These are phyloP conservation scores for Synanthedon andrenaeformis DNA, from an alignment of 2,888 invertebrate species.

Conservation along the genomic window DNA sequence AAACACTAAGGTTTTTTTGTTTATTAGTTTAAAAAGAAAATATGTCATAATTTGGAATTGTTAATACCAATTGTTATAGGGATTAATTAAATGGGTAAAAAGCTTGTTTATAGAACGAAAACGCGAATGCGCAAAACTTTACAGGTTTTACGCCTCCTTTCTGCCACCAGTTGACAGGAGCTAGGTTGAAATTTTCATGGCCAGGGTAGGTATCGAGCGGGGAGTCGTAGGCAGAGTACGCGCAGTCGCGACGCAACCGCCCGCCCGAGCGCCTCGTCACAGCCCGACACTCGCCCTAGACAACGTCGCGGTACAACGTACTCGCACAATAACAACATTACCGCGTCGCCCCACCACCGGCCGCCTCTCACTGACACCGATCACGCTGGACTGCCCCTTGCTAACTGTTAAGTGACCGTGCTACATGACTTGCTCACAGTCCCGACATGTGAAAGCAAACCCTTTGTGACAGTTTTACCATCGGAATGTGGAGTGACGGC, in stretches of 20 bases:
- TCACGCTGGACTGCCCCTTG: constrained; percentile 24
- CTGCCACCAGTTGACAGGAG: constrained; percentile 62
- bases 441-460: constrained; percentile 41
- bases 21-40: too few species aligned
- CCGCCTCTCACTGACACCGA: constrained; percentile 15
- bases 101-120: too few species aligned
- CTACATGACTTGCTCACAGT: constrained; percentile 20
- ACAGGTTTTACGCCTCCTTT: constrained; percentile 32
- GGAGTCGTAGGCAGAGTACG: constrained; percentile 31
- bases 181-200: constrained; percentile 66
- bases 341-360: constrained; percentile 7
- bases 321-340: constrained; percentile 4
- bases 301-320: constrained; percentile 22
- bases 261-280: constrained; percentile 28
- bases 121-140: neutral
- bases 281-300: constrained; percentile 28
- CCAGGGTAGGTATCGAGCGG: constrained; percentile 58
- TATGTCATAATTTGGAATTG: too few species aligned
- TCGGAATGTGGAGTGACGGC: constrained; percentile 41
- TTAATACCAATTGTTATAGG: too few species aligned
- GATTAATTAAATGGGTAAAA: too few species aligned
- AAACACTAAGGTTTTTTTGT: too few species aligned
- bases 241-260: constrained; percentile 50
- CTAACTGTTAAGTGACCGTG: constrained; percentile 32
- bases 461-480: constrained; percentile 33